These are phyloP conservation scores for Acleris laterana DNA, from an alignment of 2,888 invertebrate species.

Conservation along the genomic window DNA sequence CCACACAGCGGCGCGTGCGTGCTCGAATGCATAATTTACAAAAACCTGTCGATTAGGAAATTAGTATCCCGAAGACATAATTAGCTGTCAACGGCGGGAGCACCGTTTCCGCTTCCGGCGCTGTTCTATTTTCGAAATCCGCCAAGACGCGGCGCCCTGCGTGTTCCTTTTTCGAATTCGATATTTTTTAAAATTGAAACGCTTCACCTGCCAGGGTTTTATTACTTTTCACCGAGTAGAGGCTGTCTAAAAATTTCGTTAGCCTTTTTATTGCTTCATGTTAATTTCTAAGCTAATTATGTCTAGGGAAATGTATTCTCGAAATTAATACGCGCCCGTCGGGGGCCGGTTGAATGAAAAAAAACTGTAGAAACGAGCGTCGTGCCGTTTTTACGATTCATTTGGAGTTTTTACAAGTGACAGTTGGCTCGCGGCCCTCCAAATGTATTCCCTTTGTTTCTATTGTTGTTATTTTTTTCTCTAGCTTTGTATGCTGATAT, in stretches of 20 bases:
- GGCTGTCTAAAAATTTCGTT: constrained; percentile 81
- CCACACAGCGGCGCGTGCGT: constrained; percentile 45
- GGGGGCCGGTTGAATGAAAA: constrained; percentile 67
- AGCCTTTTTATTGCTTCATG: constrained; percentile 80
- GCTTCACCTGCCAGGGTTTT: constrained; percentile 73
- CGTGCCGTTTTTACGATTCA: constrained; percentile 73
- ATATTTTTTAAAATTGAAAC: constrained; percentile 45
- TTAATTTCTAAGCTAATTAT: constrained; percentile 84
- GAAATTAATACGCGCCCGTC: constrained; percentile 74
- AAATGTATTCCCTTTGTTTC: constrained; percentile 77
- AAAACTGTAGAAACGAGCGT: constrained; percentile 61
- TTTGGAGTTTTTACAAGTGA: constrained; percentile 67
- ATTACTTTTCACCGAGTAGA: constrained; percentile 71
- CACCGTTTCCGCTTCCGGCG: constrained; percentile 80
- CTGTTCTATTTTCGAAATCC: constrained; percentile 79
- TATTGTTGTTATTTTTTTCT: constrained; percentile 61
- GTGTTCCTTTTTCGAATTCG: constrained; percentile 48
- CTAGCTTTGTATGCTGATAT: constrained; percentile 66
- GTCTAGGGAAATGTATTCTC: constrained; percentile 82
- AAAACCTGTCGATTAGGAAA: constrained; percentile 78
- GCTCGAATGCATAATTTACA: constrained; percentile 50
- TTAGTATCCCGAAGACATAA: constrained; percentile 75
- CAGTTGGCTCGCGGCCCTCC: constrained; percentile 72
- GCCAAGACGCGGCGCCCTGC: constrained; percentile 58
- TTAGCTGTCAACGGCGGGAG: constrained; percentile 80